Evolutionary conservation across 2,888 invertebrate species (phyloP).

Genomic region (Oscheius sp.): DNA sequence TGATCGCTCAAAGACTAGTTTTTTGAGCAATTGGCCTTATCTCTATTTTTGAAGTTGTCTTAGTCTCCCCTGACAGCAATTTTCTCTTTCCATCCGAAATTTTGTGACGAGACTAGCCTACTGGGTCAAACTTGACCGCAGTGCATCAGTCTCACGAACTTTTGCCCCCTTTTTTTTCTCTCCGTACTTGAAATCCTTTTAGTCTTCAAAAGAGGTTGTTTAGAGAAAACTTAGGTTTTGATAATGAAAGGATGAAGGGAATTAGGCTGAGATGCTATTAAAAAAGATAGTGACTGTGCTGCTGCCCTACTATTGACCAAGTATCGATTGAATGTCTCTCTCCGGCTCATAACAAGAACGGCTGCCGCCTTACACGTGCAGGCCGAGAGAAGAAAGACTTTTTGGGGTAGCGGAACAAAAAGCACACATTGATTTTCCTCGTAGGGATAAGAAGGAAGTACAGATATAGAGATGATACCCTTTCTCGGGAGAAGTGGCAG

Average conservation of each 20-base stretch:
- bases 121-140: no score
- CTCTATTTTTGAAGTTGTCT: slow-evolving; percentile 3
- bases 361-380: background rate
- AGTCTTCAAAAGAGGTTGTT: background rate
- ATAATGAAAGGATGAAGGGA: background rate
- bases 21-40: background rate
- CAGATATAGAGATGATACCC: background rate
- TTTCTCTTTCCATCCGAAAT: no score
- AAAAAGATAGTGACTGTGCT: slow-evolving; percentile 5
- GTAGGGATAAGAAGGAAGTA: background rate
- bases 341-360: slow-evolving; percentile 13
- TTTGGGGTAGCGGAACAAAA: background rate
- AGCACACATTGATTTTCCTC: background rate
- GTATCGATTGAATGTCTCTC: slow-evolving; percentile 24
- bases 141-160: no score
- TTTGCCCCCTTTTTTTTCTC: no score
- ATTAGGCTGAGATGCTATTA: background rate
- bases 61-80: no score
- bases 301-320: slow-evolving; percentile 28
- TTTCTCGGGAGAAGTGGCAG: no score
- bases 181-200: slow-evolving; percentile 12
- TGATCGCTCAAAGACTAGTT: no score
- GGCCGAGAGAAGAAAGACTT: background rate
- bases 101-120: no score
- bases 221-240: background rate